These are phyloP conservation scores for Endotricha flammealis DNA, from an alignment of 2,888 invertebrate genomes.

Conservation along the genomic window DNA sequence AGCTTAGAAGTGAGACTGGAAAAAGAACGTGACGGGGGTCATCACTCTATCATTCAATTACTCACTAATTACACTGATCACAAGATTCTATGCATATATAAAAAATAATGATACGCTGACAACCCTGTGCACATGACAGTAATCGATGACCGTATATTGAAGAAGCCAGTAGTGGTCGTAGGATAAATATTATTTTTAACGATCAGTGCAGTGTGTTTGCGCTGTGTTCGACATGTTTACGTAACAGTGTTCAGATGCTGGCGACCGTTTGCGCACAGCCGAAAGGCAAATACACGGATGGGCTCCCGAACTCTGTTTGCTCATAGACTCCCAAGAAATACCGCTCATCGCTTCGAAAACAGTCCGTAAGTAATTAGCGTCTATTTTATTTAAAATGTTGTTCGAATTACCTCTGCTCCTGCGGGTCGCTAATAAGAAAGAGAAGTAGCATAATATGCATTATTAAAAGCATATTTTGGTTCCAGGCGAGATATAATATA, in stretches of 20 bases:
- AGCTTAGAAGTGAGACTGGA: no score
- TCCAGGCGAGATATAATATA: no score
- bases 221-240: constrained; percentile 58
- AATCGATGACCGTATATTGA: constrained; percentile 28
- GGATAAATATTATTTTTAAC: constrained; percentile 73
- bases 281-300: constrained; percentile 41
- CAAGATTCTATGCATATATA: neutral
- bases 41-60: no score
- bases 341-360: constrained; percentile 32
- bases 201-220: constrained; percentile 71
- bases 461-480: no score
- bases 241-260: constrained; percentile 26
- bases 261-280: constrained; percentile 27
- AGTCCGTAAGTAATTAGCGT: neutral
- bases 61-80: no score
- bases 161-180: constrained; percentile 51
- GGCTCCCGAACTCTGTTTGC: constrained; percentile 54
- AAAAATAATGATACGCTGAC: constrained; percentile 9
- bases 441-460: no score
- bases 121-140: constrained; percentile 18
- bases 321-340: constrained; percentile 35
- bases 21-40: no score
- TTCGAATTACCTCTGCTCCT: no score
- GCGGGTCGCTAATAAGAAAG: no score
- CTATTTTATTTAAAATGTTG: no score